phyloP scores from a whole-genome alignment of 2,797 vertebrate species.

The Furcifer pardalis region DNA sequence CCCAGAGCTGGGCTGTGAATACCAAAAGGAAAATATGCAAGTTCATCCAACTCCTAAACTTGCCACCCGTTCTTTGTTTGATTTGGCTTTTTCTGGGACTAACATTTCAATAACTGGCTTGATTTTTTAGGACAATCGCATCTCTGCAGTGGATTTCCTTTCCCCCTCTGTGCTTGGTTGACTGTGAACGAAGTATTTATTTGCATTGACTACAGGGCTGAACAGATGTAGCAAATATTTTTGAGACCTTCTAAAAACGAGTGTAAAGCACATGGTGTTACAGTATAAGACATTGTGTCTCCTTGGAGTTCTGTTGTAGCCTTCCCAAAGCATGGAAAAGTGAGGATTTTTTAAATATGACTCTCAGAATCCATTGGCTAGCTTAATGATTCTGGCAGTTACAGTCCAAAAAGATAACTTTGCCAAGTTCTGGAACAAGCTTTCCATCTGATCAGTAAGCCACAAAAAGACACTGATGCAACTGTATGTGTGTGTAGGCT shows the following conservation, averaged over 20 bases:
- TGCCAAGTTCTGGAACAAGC: background rate
- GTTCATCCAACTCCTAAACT: background rate
- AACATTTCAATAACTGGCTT: conserved; percentile 17
- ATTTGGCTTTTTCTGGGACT: conserved; percentile 4
- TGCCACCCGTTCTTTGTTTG: conserved; percentile 23
- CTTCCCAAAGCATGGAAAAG: no score
- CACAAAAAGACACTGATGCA: no score
- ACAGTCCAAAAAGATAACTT: background rate
- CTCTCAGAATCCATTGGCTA: background rate
- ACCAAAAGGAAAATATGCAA: conserved; percentile 22
- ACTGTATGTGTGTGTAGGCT: no score
- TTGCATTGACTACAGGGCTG: background rate
- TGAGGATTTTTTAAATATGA: background rate
- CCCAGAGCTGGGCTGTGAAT: conserved; percentile 2
- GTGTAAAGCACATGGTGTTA: background rate
- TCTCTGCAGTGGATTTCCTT: conserved; percentile 26
- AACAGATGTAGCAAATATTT: background rate
- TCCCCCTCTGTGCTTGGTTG: background rate
- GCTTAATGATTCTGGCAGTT: background rate
- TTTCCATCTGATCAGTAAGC: no score
- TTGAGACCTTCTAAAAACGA: background rate
- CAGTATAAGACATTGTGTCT: no score
- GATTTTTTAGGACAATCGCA: conserved; percentile 8
- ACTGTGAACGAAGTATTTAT: background rate
- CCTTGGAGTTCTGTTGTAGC: no score